Evolutionary conservation across 2,113 vertebrate species (phyloP).

Genomic region (pig (Sus scrofa)): T2T-Sscrofa CM000824.6:171006001-171006500

Average conservation of each 20-base stretch:
- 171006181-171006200: neutral
- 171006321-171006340: neutral
- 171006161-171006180: neutral
- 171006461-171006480: neutral
- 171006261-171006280: neutral
- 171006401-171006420: neutral
- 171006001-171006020: conserved; percentile 12
- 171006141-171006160: neutral
- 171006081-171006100: neutral
- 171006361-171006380: neutral
- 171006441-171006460: conserved; percentile 8
- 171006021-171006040: neutral
- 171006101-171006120: neutral
- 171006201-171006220: neutral
- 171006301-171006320: neutral
- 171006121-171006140: neutral
- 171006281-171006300: neutral
- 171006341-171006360: neutral
- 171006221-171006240: neutral
- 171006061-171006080: neutral
- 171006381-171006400: neutral
- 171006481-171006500: neutral
- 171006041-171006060: neutral
- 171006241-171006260: neutral
- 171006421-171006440: neutral